phyloP scores from a whole-genome alignment of 2,888 invertebrate species.

The Chloromyia formosa region DNA sequence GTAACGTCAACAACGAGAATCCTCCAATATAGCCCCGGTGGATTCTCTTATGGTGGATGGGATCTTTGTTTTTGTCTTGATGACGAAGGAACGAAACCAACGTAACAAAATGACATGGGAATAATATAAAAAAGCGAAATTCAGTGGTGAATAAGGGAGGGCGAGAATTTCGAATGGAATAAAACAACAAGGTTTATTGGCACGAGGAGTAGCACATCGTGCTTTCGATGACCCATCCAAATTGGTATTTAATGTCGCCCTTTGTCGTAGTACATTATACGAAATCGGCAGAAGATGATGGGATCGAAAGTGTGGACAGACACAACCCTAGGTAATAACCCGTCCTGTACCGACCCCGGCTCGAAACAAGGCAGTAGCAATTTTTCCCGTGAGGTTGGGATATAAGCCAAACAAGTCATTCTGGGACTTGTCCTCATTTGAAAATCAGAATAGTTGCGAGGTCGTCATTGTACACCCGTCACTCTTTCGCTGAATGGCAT shows the following conservation, averaged over 20 bases:
- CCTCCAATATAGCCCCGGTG: not conserved
- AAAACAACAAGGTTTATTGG: not conserved
- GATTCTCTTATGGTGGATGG: constrained; percentile 11
- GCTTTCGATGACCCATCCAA: constrained; percentile 36
- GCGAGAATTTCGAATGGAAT: not conserved
- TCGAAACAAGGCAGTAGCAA: not conserved
- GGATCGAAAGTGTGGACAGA: constrained; percentile 6
- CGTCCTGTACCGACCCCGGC: not conserved
- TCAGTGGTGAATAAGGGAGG: not conserved
- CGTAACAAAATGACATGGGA: not conserved
- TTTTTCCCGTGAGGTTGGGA: not conserved
- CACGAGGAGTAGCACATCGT: constrained; percentile 10
- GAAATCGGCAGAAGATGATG: constrained; percentile 16
- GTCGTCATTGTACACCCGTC: not conserved
- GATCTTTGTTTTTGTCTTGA: not conserved
- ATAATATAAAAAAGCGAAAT: not conserved
- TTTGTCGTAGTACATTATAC: constrained; percentile 16
- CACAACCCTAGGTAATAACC: not conserved
- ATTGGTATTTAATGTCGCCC: constrained; percentile 35
- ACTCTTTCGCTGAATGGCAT: constrained; percentile 22
- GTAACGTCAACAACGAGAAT: constrained; percentile 23
- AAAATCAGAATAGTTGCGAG: constrained; percentile 23
- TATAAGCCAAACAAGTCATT: not conserved
- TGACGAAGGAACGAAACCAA: not conserved
- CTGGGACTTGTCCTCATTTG: constrained; percentile 11